phyloP scores from a whole-genome alignment of 1,140 invertebrate genomes.

The Micrasema longulum region DNA sequence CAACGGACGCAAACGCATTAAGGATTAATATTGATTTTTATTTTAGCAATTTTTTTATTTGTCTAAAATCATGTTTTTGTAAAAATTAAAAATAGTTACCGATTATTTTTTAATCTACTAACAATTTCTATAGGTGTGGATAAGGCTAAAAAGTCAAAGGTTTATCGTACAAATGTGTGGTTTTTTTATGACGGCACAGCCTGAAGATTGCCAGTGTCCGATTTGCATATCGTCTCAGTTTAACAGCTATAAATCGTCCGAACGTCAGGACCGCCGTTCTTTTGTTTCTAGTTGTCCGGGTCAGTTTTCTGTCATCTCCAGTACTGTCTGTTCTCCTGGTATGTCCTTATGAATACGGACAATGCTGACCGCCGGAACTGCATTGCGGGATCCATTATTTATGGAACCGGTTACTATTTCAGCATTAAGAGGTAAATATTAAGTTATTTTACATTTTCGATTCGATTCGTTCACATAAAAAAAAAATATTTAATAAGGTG shows the following conservation, averaged over 20 bases:
- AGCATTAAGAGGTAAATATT: too few relatives aligned
- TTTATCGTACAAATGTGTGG: too few relatives aligned
- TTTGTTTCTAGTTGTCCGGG: conserved; percentile 24
- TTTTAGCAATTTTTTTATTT: too few relatives aligned
- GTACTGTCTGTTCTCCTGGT: background rate
- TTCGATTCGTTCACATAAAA: background rate
- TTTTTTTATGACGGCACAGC: background rate
- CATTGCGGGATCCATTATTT: background rate
- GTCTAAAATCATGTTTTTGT: too few relatives aligned
- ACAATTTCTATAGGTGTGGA: too few relatives aligned
- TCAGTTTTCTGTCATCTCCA: conserved; percentile 32
- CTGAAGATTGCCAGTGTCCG: too few relatives aligned
- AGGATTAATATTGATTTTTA: too few relatives aligned
- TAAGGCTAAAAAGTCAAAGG: too few relatives aligned
- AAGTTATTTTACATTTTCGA: background rate
- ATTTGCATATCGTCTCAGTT: conserved; percentile 33
- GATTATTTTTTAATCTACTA: too few relatives aligned
- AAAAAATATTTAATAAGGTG: background rate
- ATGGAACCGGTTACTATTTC: too few relatives aligned
- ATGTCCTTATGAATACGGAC: background rate
- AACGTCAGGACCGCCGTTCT: conserved; percentile 13
- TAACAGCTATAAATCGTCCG: conserved; percentile 32
- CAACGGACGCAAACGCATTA: too few relatives aligned
- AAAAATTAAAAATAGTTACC: too few relatives aligned
- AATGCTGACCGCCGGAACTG: background rate